Conservation (phyloP, 2,113 vertebrate species). For the Rhinolophus sinicus region DNA sequence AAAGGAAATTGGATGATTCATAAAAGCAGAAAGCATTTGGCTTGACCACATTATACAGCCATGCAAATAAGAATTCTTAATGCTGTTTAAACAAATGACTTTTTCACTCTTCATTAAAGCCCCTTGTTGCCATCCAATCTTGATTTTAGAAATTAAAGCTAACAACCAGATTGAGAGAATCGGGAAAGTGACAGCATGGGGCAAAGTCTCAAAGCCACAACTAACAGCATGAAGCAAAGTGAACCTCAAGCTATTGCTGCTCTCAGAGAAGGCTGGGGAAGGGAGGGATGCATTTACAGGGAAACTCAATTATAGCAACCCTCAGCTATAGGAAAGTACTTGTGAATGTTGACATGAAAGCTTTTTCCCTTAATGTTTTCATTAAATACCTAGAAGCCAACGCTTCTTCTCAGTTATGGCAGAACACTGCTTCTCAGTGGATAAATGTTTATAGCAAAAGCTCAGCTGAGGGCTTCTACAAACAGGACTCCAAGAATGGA, state of each 20-base stretch:
- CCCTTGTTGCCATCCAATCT: slow-evolving; percentile 85
- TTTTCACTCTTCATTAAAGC: slow-evolving; percentile 85
- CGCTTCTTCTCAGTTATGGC: slow-evolving; percentile 84
- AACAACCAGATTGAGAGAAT: slow-evolving; percentile 87
- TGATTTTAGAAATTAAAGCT: slow-evolving; percentile 89
- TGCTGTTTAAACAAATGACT: slow-evolving; percentile 84
- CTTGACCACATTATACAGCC: slow-evolving; percentile 67
- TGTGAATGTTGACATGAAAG: slow-evolving; percentile 86
- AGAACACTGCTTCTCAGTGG: slow-evolving; percentile 84
- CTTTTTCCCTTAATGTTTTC: slow-evolving; percentile 90
- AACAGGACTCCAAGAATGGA: slow-evolving; percentile 84
- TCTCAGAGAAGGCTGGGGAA: slow-evolving; percentile 77
- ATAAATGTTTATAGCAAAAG: slow-evolving; percentile 88
- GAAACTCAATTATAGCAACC: slow-evolving; percentile 86
- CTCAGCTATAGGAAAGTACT: slow-evolving; percentile 82
- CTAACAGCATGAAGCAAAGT: slow-evolving; percentile 87
- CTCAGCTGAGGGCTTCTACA: slow-evolving; percentile 86
- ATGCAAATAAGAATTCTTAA: slow-evolving; percentile 78
- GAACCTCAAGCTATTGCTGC: slow-evolving; percentile 85
- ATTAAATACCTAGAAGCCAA: slow-evolving; percentile 91
- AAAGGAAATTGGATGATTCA: slow-evolving; percentile 71
- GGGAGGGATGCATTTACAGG: slow-evolving; percentile 70
- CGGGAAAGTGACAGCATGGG: slow-evolving; percentile 86
- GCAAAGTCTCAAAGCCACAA: slow-evolving; percentile 86
- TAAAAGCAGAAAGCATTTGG: slow-evolving; percentile 70